Base-by-base conservation (phyloP, 2,113 vertebrate species). In the Psammodynastes pulverulentus region DNA sequence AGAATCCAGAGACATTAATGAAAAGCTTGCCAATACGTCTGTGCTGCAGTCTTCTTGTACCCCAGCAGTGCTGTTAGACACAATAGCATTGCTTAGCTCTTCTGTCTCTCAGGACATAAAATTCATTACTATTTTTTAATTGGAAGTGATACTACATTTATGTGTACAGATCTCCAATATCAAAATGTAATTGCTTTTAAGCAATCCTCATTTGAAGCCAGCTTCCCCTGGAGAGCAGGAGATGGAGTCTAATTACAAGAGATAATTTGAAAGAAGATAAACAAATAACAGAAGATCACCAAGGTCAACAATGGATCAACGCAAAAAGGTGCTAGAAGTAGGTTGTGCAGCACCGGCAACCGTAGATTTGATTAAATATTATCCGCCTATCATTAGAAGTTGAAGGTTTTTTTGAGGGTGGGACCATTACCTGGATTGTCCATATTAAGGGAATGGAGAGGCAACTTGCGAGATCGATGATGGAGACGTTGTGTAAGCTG, bases 221-320 rank as follows among this genome's bases (percentile, higher is more conserved):
- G 88, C 95, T 93, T 92, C 94, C 95, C 86, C 52, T 92, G 45
- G 94, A 93, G 95, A 95, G 87, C 86, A 94, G 95, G 94, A 95
- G 95, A 95, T 23, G 56, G 92, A 92, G 93, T 95, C 96, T 96
- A 96, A 96, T 95, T 95, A 95, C 90, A 94, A 53, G 52, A 95
- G 95, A 93, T 95, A 93, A 93, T 95, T 89, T 93, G 93, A 95
- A 94, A 94, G 94, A 92, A 96, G 95, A 96, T 95, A 97, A 97
- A 97, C 94, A 96, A 94, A 97, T 93, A 94, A 95, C 87, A 54
- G 46, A 92, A 0, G 58, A 94, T 58, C 92, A 91, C 39, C 93
- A 95, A 87, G 95, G 95, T 94, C 93, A 95, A 93, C 91, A 93
- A 95, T 91, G 0, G 92, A 91, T 84, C 92, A 92, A 93, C 48